A percentile compares a stretch with the other conserved stretches of the same genome.
Conservation (phyloP, 2,113 vertebrate species). For the Saccopteryx leptura region DNA sequence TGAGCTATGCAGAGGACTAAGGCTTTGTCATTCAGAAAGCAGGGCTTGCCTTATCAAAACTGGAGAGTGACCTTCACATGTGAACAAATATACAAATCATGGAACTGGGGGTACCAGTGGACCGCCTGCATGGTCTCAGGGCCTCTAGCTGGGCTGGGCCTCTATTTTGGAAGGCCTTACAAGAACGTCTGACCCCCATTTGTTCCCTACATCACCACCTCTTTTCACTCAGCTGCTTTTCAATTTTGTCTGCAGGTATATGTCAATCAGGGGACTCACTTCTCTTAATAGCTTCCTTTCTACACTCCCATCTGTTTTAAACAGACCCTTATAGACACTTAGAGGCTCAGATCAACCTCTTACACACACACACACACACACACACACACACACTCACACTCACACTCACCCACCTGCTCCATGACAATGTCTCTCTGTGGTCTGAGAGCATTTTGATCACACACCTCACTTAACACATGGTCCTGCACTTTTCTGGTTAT, state of each 20-base stretch:
- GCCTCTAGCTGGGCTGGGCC: accelerated
- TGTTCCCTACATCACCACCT: background rate
- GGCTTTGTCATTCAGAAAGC: background rate
- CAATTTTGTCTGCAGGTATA: background rate
- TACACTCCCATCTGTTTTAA: background rate
- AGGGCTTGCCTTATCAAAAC: background rate
- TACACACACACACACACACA: background rate
- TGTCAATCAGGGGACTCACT: background rate
- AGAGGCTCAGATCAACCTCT: background rate
- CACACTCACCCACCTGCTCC: background rate
- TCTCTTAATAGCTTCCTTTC: background rate
- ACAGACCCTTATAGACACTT: background rate
- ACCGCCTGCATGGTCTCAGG: background rate
- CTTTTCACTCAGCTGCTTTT: background rate
- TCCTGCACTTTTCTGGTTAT: background rate
- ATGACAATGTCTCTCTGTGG: background rate
- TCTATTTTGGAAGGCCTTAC: background rate
- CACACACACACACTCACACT: background rate
- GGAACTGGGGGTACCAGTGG: accelerated
- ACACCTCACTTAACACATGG: background rate
- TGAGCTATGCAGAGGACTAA: background rate
- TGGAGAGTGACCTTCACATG: background rate
- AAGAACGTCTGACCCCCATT: background rate
- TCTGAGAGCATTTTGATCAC: background rate
- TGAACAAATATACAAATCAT: background rate